Evolutionary conservation across 1,140 invertebrate species (phyloP).

Genomic region (Prorops nasuta): DNA sequence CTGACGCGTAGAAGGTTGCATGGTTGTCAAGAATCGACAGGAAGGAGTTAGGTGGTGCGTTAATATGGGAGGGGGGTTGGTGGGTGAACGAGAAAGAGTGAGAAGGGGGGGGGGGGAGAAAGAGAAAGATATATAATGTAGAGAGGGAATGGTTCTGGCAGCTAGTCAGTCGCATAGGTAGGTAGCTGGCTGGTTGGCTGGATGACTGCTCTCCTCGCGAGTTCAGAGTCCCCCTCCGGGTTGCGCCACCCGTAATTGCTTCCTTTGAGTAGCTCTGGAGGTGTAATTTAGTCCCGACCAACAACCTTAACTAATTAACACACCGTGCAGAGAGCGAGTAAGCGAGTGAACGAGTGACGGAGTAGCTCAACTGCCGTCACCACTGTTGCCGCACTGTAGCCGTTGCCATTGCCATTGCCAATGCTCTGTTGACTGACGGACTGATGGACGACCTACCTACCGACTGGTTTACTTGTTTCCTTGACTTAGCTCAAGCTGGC

Average conservation of each 20-base stretch:
- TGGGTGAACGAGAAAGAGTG: constrained; percentile 1
- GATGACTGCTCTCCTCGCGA: constrained; percentile 18
- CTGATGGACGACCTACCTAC: no score
- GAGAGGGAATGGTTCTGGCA: constrained; percentile 13
- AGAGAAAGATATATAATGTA: constrained; percentile 28
- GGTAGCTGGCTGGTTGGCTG: constrained; percentile 3
- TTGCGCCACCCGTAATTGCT: constrained; percentile 56
- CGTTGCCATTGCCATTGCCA: no score
- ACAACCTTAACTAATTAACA: constrained; percentile 59
- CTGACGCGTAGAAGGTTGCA: no score
- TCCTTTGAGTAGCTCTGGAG: constrained; percentile 57
- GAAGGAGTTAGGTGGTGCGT: no score
- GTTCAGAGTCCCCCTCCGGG: constrained; percentile 43
- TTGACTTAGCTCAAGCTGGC: no score
- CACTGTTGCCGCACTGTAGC: no score
- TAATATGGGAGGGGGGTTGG: no score
- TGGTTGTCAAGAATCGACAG: no score
- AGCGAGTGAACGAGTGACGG: constrained; percentile 45
- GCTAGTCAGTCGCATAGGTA: constrained; percentile 26
- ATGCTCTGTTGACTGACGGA: constrained; percentile 42
- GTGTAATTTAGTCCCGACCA: constrained; percentile 57
- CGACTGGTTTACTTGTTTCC: no score
- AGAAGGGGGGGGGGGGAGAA: constrained; percentile 8
- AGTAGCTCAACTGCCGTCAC: constrained; percentile 36
- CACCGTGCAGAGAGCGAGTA: constrained; percentile 40